Conservation (phyloP, 2,113 vertebrate genomes). For the Regulus satrapa region DNA sequence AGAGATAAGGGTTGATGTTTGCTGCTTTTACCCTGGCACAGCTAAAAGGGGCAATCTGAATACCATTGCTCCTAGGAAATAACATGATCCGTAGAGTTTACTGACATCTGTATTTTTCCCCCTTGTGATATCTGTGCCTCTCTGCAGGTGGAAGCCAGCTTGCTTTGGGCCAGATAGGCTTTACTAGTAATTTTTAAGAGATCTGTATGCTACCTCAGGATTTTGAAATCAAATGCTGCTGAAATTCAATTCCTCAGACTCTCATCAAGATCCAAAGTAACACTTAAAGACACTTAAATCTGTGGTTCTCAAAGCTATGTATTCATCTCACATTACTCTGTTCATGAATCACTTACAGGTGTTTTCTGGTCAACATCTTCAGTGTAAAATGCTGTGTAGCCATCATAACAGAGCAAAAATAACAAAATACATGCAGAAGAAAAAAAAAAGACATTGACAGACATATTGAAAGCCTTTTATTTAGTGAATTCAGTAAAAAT, state of each 20-base stretch:
- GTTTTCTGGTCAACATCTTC: not conserved
- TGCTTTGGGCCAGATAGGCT: not conserved
- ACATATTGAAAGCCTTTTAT: not conserved
- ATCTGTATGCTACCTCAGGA: not conserved
- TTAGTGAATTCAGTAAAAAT: not conserved
- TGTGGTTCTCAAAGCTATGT: not conserved
- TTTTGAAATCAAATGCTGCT: not conserved
- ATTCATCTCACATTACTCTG: not conserved
- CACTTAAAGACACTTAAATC: not conserved
- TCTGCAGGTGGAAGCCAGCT: not conserved
- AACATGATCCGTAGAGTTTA: not conserved
- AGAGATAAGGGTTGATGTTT: not conserved
- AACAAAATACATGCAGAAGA: not conserved
- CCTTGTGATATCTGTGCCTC: not conserved
- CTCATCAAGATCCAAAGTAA: not conserved
- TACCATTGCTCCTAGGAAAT: not conserved
- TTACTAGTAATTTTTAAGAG: not conserved
- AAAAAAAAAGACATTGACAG: not conserved
- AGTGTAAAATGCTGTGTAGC: not conserved
- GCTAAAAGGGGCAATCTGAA: not conserved
- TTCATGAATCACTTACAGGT: not conserved
- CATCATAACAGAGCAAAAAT: not conserved
- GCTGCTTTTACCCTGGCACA: not conserved
- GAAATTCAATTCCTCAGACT: not conserved
- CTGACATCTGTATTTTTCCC: not conserved